Base-by-base conservation (phyloP, 2,797 vertebrate genomes). In the Propithecus perrieri region DNA sequence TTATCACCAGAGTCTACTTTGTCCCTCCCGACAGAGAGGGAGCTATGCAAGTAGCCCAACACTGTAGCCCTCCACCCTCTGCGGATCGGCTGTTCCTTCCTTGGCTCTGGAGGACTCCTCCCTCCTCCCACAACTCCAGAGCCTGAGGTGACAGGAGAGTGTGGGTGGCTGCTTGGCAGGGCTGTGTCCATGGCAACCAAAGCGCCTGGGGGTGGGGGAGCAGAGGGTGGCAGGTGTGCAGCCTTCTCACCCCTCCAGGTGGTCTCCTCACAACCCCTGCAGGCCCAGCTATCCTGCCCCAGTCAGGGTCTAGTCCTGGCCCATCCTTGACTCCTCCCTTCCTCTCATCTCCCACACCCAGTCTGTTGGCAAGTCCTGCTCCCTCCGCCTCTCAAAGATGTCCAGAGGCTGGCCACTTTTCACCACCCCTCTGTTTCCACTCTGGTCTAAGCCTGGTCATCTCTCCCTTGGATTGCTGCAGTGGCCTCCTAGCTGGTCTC, bases 181-280 rank as follows among this genome's bases (percentile, higher is more conserved):
- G 88, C 88, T 33, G 96, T 81, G 72, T 96, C 88, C 85, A 97
- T 94, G 92, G 95, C 83, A 97, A 96, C 94, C 74, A 50, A 35
- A 79, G 92, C 0, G 0, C 30, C 5, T n/a, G 9, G 15, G 41
- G 38, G 75, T 80, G 69, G 9, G 46, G n/a, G 75, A 84, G 69
- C 17, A 17, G 75, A 72, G 41, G 26, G 38, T 0, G 4, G 86
- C 81, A 89, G 81, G 78, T 92, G 76, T 81, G 78, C 46, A 65
- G 59, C 38, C 71, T 38, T 85, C 57, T 72, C 28, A 15, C 71
- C 35, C 8, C 11, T 53, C 55, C 26, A 2, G 53, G 72, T 28
- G 33, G 74, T 65, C n/a, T 35, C 12, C 33, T 24, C 46, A 12
- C 0, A 3, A n/a, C 33, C 33, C 43, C 33, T 9, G 4, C 28